Evolutionary conservation across 2,888 invertebrate genomes (phyloP).

Genomic region (Leucozona laternaria): DNA sequence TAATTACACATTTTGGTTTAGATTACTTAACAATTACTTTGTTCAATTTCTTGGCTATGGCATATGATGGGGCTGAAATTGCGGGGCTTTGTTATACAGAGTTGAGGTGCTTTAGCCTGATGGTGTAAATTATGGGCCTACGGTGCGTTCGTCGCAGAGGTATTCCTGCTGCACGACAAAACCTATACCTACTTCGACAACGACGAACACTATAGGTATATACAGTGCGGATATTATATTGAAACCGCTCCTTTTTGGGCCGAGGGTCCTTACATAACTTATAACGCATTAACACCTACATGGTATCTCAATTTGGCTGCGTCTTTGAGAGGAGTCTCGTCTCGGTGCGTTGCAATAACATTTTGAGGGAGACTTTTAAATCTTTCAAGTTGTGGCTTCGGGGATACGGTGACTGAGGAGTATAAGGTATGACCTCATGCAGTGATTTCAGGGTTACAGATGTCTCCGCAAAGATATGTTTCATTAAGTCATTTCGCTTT

Average conservation of each 20-base stretch:
- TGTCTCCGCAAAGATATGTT: slow-evolving; percentile 71
- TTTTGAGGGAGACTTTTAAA: not conserved
- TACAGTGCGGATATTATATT: slow-evolving; percentile 55
- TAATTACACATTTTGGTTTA: slow-evolving; percentile 70
- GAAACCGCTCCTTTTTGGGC: slow-evolving; percentile 75
- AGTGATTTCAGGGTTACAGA: slow-evolving; percentile 75
- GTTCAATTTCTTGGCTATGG: no score
- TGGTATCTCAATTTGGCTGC: slow-evolving; percentile 72
- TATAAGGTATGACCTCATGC: slow-evolving; percentile 70
- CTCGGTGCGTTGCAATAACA: slow-evolving; percentile 30
- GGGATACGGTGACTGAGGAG: not conserved
- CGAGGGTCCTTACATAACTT: slow-evolving; percentile 75
- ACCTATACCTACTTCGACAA: not conserved
- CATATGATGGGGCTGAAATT: slow-evolving; percentile 54
- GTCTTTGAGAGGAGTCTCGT: slow-evolving; percentile 27
- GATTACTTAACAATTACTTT: slow-evolving; percentile 74
- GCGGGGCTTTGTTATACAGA: slow-evolving; percentile 36
- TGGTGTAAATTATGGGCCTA: slow-evolving; percentile 72
- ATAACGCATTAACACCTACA: slow-evolving; percentile 76
- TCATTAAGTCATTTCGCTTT: slow-evolving; percentile 71
- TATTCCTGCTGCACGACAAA: not conserved
- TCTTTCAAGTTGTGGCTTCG: not conserved
- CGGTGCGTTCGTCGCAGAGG: slow-evolving; percentile 10
- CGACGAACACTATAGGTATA: slow-evolving; percentile 9
- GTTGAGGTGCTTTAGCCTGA: slow-evolving; percentile 54